A percentile compares a stretch with the other conserved stretches of the same genome.
Evolutionary conservation across 2,797 vertebrate species (phyloP).

Genomic region (Squalus acanthias): DNA sequence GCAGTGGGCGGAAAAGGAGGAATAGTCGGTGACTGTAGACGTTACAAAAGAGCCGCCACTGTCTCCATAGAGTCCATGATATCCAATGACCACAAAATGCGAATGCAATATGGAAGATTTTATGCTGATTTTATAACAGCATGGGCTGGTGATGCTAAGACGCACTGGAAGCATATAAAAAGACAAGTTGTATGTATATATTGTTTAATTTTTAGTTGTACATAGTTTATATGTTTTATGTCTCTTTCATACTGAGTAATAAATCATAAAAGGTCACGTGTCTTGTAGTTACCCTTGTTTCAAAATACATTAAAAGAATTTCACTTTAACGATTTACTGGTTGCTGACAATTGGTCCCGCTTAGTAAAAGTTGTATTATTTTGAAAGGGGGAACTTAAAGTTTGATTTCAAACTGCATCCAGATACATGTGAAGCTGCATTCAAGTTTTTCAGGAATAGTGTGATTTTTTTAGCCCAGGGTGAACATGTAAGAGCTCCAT

Average conservation of each 20-base stretch:
- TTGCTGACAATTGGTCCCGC: too few species aligned
- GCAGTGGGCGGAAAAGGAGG: neutral
- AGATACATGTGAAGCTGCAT: neutral
- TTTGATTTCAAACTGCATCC: neutral
- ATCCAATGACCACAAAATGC: neutral
- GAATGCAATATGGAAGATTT: constrained; percentile 31
- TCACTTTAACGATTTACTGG: neutral
- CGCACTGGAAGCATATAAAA: constrained; percentile 47
- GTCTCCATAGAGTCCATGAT: neutral
- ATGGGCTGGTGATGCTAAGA: constrained; percentile 22
- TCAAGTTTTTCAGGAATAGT: neutral
- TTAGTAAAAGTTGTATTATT: constrained; percentile 34
- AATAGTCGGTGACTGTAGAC: neutral
- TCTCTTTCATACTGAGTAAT: constrained; percentile 97
- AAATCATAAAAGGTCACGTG: constrained; percentile 69
- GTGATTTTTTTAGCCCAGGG: neutral
- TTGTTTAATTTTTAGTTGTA: constrained; percentile 95
- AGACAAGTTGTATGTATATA: constrained; percentile 90
- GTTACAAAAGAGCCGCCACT: neutral
- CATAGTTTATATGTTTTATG: constrained; percentile 98
- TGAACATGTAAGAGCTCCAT: neutral
- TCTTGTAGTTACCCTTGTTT: constrained; percentile 58
- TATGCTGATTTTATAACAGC: constrained; percentile 32
- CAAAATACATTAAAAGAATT: neutral
- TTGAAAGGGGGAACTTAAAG: constrained; percentile 40